Conservation (phyloP, 2,113 vertebrate species). For the Notechis scutatus region DNA sequence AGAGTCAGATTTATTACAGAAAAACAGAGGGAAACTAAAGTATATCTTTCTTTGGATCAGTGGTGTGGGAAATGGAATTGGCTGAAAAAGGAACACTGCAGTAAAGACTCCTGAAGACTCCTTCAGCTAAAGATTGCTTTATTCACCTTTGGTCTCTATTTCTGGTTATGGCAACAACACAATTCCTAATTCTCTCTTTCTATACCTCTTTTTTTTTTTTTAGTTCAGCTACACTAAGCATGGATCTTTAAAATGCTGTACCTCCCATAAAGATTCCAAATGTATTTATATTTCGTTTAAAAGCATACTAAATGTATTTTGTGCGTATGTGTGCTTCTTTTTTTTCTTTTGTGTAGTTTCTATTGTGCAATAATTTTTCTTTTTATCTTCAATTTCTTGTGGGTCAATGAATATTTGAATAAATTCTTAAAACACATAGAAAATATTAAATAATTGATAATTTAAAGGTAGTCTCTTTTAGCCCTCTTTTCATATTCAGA, state of each 20-base stretch:
- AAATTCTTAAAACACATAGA: background rate
- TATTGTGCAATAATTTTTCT: background rate
- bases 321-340: background rate
- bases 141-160: background rate
- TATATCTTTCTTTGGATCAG: background rate
- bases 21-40: background rate
- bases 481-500: background rate
- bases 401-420: background rate
- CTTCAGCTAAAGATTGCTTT: background rate
- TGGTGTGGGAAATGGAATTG: background rate
- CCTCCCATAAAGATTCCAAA: background rate
- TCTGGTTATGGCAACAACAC: background rate
- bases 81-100: background rate
- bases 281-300: background rate
- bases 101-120: background rate
- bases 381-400: background rate
- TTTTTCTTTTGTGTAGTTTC: background rate
- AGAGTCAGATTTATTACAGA: background rate
- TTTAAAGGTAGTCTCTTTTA: background rate
- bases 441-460: background rate
- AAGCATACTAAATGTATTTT: background rate
- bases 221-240: background rate
- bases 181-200: background rate
- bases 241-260: background rate
- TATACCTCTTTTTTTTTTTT: background rate